phyloP scores from a whole-genome alignment of 2,113 vertebrate genomes.

The Talpa occidentalis region DNA sequence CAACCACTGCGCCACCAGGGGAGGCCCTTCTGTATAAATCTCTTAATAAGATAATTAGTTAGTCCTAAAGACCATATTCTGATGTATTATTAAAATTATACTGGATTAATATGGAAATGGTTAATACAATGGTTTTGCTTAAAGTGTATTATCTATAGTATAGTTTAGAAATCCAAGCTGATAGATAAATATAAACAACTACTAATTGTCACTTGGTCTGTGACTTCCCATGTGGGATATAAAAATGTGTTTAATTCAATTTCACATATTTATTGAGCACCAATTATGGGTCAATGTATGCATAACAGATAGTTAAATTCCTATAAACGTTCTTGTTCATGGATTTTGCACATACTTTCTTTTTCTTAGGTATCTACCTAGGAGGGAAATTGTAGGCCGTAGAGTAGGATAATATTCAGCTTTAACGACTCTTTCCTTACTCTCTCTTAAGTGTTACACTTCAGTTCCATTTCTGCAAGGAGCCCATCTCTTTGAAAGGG shows the following conservation, averaged over 20 bases:
- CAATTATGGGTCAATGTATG: neutral
- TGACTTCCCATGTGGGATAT: neutral
- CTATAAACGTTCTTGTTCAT: neutral
- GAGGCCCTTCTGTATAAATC: neutral
- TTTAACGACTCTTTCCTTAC: slow-evolving; percentile 22
- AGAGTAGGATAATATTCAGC: neutral
- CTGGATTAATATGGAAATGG: slow-evolving; percentile 33
- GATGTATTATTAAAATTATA: slow-evolving; percentile 9
- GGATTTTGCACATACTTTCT: neutral
- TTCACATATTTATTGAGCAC: neutral
- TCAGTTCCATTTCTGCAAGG: neutral
- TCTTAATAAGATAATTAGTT: neutral
- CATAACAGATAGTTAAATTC: neutral
- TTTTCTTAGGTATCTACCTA: neutral
- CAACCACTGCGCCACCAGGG: too few relatives aligned
- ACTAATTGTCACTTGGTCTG: neutral
- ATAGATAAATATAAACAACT: neutral
- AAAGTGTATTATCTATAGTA: neutral
- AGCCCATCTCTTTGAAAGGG: neutral
- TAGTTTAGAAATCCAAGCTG: neutral
- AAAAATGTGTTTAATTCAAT: neutral
- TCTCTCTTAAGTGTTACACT: neutral
- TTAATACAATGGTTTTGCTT: slow-evolving; percentile 33
- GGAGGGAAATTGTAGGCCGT: neutral
- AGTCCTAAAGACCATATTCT: neutral